phyloP scores from a whole-genome alignment of 2,797 vertebrate genomes.

The Prionace glauca region DNA sequence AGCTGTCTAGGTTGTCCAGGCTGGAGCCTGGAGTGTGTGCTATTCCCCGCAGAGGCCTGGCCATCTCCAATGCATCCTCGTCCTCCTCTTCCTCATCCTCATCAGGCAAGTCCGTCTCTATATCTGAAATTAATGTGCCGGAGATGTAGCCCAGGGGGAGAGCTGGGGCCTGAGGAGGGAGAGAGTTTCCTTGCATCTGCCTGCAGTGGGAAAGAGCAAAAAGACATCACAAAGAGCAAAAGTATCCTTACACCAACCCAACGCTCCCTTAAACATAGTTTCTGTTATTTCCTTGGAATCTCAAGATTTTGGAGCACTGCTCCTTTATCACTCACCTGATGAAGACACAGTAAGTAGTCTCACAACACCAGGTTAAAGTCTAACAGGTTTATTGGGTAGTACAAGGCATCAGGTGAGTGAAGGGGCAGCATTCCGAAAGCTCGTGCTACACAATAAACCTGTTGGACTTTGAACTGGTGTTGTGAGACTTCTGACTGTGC shows the following conservation, averaged over 20 bases:
- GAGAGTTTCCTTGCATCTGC: conserved; percentile 89
- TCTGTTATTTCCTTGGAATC: background rate
- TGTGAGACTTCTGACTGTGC: too few relatives aligned
- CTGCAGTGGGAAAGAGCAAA: conserved; percentile 53
- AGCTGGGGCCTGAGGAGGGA: conserved; percentile 84
- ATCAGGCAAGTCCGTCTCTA: conserved; percentile 89
- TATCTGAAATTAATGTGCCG: conserved; percentile 90
- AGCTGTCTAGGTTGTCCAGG: conserved; percentile 97
- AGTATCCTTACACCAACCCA: background rate
- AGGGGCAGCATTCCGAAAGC: too few relatives aligned
- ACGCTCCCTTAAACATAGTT: background rate
- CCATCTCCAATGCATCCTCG: conserved; percentile 84
- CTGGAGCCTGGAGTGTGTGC: conserved; percentile 95
- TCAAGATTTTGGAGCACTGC: too few relatives aligned
- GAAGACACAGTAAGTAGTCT: too few relatives aligned
- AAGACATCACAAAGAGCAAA: background rate
- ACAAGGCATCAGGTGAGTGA: too few relatives aligned
- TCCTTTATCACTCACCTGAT: too few relatives aligned
- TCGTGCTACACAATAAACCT: too few relatives aligned
- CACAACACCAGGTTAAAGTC: too few relatives aligned
- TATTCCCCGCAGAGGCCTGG: conserved; percentile 77
- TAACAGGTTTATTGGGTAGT: too few relatives aligned
- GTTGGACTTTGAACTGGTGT: too few relatives aligned
- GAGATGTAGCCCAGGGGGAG: conserved; percentile 92
- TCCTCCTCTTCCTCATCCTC: conserved; percentile 76